Evolutionary conservation across 2,113 vertebrate genomes (phyloP).

Genomic region (Brienomyrus brachyistius): DNA sequence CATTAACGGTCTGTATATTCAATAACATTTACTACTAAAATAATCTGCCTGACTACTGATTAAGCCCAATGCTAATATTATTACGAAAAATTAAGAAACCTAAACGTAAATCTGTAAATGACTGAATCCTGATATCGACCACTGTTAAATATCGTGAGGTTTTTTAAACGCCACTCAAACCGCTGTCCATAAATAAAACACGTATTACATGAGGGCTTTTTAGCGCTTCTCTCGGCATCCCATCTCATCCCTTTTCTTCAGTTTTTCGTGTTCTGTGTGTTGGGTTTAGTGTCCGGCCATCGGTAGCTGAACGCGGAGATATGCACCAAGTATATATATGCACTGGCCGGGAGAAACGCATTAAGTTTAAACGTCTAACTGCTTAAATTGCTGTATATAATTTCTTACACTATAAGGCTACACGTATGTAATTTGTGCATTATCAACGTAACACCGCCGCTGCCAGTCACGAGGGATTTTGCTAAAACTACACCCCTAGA

Average conservation of each 20-base stretch:
- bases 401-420: neutral
- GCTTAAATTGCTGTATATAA: neutral
- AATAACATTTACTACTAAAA: neutral
- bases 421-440: neutral
- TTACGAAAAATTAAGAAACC: neutral
- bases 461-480: neutral
- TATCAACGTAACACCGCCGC: neutral
- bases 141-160: neutral
- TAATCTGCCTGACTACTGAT: neutral
- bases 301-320: neutral
- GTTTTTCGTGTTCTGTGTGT: neutral
- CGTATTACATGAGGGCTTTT: neutral
- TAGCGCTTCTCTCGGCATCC: neutral
- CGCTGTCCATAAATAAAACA: neutral
- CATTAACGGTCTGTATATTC: slow-evolving; percentile 12
- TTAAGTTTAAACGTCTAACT: neutral
- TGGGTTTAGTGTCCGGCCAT: neutral
- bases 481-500: neutral
- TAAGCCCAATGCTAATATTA: neutral
- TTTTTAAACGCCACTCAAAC: neutral
- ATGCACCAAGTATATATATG: neutral
- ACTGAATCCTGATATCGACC: neutral
- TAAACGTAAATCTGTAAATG: neutral
- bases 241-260: neutral
- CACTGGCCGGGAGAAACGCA: neutral